Base-by-base conservation (phyloP, 2,888 invertebrate species). In the Agriopis marginaria region DNA sequence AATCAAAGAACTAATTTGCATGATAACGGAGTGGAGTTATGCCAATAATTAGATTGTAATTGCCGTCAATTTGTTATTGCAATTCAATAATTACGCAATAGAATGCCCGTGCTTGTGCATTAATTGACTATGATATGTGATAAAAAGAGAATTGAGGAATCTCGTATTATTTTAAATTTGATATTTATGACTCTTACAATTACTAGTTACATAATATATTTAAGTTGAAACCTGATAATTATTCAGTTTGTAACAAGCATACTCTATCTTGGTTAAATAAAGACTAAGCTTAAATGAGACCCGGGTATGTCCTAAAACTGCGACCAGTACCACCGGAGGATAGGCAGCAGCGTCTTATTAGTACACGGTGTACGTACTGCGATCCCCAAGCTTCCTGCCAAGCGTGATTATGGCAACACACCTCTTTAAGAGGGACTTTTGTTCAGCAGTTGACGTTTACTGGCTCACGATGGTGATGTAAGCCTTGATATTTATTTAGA, bases 1-100 rank as follows among this genome's bases (percentile, higher is more conserved):
- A 88, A 89, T 88, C 86, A 86, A 81, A 85, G 79, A 83, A 82
- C 82, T 86, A 82, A 90, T 90, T 88, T 89, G 79, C 88, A 89
- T 90, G 85, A 89, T 88, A 82, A 85, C 77, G 70, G 81, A 73
- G 79, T 82, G 79, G 81, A 80, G 75, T 73, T 77, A 78, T 75
- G 70, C 76, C 64, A 65, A 75, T 87, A 87, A 89, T 90, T 88
- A 86, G 85, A 84, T 83, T 83, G 81, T 86, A 86, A 90, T 89
- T 87, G 86, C 78, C 82, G 85, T 82, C 88, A 86, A 91, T 91
- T 90, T 89, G 83, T 89, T 84, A 82, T 65, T 70, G 63, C 68
- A 60, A 65, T 64, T 66, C 66, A 60, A 51, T 68, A 61, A 66
- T 64, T 70, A 68, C 40, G 11, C 44, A 14, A 6, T 58, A 61